Percentiles rank a stretch among this genome's conserved stretches.
Evolutionary conservation across 2,113 vertebrate genomes (phyloP).

Genomic region (Urocynchramus pylzowi): DNA sequence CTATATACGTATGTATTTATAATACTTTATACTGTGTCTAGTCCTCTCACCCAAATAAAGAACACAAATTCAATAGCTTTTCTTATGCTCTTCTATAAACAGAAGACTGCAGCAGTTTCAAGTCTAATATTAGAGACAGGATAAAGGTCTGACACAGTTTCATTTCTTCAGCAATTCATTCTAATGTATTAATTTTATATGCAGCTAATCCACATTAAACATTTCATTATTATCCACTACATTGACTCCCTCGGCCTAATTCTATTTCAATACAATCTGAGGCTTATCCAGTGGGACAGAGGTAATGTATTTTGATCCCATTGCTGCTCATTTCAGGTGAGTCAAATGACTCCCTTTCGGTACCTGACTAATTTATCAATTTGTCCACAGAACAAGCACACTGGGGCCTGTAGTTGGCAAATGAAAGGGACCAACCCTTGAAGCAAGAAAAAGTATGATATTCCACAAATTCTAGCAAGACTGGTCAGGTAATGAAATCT

Average conservation of each 20-base stretch:
- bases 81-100: slow-evolving; percentile 1
- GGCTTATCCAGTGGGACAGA: slow-evolving; percentile 16
- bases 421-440: neutral
- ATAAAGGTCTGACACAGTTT: slow-evolving; percentile 8
- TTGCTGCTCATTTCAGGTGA: neutral
- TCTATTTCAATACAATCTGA: slow-evolving; percentile 12
- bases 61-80: neutral
- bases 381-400: neutral
- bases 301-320: slow-evolving; percentile 27
- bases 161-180: slow-evolving; percentile 37
- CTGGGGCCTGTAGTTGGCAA: neutral
- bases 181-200: slow-evolving; percentile 45
- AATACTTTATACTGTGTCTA: neutral
- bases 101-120: neutral
- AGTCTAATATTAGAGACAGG: neutral
- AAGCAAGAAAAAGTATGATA: neutral
- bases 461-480: neutral
- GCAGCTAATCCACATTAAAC: slow-evolving; percentile 37
- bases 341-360: slow-evolving; percentile 18
- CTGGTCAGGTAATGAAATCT: neutral
- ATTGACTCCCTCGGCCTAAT: slow-evolving; percentile 26
- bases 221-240: slow-evolving; percentile 48
- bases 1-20: too few relatives aligned
- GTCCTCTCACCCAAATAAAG: neutral
- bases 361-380: slow-evolving; percentile 11